Base-by-base conservation (phyloP, 2,888 invertebrate genomes). In the Cryptus viduatorius region DNA sequence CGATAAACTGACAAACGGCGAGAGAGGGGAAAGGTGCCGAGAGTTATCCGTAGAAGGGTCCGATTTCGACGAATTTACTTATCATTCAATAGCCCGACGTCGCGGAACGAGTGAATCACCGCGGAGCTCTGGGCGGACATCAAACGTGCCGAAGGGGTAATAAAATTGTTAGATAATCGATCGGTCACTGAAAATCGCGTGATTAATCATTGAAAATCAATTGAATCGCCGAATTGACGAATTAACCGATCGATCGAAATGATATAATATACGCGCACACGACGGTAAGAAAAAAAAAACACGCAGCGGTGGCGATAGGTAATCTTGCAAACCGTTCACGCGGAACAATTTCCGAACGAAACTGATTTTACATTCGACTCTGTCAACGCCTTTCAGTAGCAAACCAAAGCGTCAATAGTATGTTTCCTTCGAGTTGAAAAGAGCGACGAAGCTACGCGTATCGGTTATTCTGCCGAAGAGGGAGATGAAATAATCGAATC, bases 351-450 rank as follows among this genome's bases (percentile, higher is more conserved):
- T 82, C 68, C 73, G 68, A 68, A 68, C 16, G 68, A 16, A 59
- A 82, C 76, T 82, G 80, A 37, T 31, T 76, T 82, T 64, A 64
- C 56, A 71, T 29, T 14, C 31, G 46, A 56, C 37, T 14, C 16
- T 59, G 29, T 10, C 12, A 1, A 31, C 37, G 12, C 42, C 61
- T 68, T 78, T 56, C 77, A 71, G 64, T 37, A 71, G 4, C 24
- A n/a, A 53, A 56, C 72, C 3, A n/a, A n/a, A 53, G 8, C 10
- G 42, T 14, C n/a, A 16, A n/a, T n/a, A 24, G 7, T n/a, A 48
- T 48, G 37, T 29, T 68, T 68, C 68, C 19, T 48, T 29, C 31
- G 68, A 50, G 31, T 53, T 56, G 67, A 46, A 71, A 59, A 24
- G 53, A 37, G 46, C 5, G 24, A 50, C 10, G 5, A 14, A 19